phyloP scores from a whole-genome alignment of 2,888 invertebrate genomes.

The Argyresthia goedartella region DNA sequence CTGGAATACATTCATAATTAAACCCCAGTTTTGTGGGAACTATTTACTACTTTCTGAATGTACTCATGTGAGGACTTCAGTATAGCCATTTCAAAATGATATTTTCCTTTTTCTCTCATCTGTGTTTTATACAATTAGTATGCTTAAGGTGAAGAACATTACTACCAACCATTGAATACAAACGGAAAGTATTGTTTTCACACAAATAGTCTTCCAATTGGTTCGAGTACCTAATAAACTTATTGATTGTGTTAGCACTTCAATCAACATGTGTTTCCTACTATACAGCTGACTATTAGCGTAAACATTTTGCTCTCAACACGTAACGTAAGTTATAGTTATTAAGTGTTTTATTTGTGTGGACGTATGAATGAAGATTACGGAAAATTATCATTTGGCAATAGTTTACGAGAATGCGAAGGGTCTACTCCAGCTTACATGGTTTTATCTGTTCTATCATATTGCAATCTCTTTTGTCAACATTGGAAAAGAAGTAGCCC shows the following conservation, averaged over 20 bases:
- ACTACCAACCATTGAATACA: background rate
- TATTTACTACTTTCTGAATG: no score
- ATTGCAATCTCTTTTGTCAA: no score
- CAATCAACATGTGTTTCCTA: constrained; percentile 18
- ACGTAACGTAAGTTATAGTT: constrained; percentile 1
- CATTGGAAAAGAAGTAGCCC: no score
- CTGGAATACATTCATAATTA: no score
- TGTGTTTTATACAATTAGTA: no score
- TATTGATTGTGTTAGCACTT: constrained; percentile 28
- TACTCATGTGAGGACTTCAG: no score
- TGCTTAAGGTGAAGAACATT: background rate
- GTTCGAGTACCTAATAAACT: constrained; percentile 21
- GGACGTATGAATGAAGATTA: constrained; percentile 1
- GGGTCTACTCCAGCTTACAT: no score
- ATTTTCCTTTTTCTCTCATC: no score
- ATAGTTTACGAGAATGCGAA: no score
- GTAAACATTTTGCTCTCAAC: constrained; percentile 6
- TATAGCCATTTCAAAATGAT: no score
- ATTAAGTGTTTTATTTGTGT: constrained; percentile 3
- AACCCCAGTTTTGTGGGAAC: no score
- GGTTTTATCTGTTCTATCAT: no score
- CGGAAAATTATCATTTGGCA: background rate
- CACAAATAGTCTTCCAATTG: constrained; percentile 56
- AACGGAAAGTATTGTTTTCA: constrained; percentile 14
- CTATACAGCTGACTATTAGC: constrained; percentile 10